Percentiles rank a stretch among this genome's conserved stretches.
Evolutionary conservation across 1,140 invertebrate genomes (phyloP).

Genomic region (Drosophila miranda): DNA sequence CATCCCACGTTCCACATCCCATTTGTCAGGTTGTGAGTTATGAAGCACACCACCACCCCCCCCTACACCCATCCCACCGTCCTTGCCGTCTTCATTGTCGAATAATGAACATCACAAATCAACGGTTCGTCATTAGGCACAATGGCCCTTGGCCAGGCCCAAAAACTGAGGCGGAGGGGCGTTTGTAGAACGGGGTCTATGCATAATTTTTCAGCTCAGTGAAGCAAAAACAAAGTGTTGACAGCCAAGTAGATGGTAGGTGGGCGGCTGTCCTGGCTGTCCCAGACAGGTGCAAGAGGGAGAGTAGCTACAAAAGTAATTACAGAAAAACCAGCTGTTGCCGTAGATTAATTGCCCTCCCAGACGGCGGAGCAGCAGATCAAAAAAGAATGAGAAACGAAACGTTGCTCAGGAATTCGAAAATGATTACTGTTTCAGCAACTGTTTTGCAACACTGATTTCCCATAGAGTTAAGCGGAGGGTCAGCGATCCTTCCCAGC

Average conservation of each 20-base stretch:
- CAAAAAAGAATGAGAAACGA: background rate
- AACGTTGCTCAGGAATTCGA: background rate
- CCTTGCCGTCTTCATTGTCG: constrained; percentile 30
- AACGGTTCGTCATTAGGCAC: constrained; percentile 68
- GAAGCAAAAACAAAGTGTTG: constrained; percentile 60
- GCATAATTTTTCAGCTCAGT: constrained; percentile 75
- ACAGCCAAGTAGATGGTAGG: constrained; percentile 8
- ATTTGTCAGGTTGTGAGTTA: constrained; percentile 41
- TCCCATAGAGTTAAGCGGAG: no score
- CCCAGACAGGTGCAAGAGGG: constrained; percentile 20
- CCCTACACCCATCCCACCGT: background rate
- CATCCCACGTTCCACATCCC: constrained; percentile 1
- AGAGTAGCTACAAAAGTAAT: constrained; percentile 57
- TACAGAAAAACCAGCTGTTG: constrained; percentile 62
- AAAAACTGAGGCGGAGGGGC: constrained; percentile 5
- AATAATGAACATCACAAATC: constrained; percentile 79
- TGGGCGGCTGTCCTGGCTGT: background rate
- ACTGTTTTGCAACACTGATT: no score
- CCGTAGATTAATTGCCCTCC: constrained; percentile 61
- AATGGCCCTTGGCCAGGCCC: constrained; percentile 19
- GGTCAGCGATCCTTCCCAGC: no score
- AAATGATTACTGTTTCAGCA: background rate
- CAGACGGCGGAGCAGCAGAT: no score
- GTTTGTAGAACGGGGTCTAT: constrained; percentile 15
- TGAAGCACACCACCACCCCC: constrained; percentile 13